Evolutionary conservation across 1,140 invertebrate genomes (phyloP), one percentile per base, ranked within the genome.

Genomic region (Bombus soroeensis): DNA sequence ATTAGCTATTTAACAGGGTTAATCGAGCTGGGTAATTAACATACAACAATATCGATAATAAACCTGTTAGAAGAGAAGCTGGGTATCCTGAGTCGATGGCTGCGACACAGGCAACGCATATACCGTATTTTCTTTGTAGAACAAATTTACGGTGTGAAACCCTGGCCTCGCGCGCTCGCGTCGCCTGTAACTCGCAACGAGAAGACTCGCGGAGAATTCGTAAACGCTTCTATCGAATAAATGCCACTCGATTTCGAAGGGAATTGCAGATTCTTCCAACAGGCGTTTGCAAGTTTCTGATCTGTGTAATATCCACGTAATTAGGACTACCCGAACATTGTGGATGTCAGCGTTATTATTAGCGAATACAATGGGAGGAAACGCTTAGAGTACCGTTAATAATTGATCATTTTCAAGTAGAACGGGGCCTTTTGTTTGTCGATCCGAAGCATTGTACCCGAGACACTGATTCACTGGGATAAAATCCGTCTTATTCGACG

Each of bases 31-130:
- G 64, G 0, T 88, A 82, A 89, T 88, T 81, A 80, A 83, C 86
- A 83, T 57, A 64, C 83, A 74, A 85, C 78, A 74, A 79, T 78
- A 80, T 83, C 57, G 79, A 53, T 87, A 79, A 87, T 89, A 64
- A 66, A 82, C 39, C 85, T 79, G 83, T 82, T 90, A 70, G n/a
- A 8, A 28, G n/a, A 59, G 53, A 83, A 79, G 84, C 87, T 79
- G 77, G 57, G 41, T 62, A 43, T 64, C 76, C 47, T 39, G 28
- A 71, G 41, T 64, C 47, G 73, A 83, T 75, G 81, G 80, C 83
- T 77, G 80, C 72, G n/a, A 43, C 34, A 41, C 41, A 34, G 70
- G n/a, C 39, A 13, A 59, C 59, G 79, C 18, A 37, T 41, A 53
- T 53, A 22, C 47, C 18, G 47, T 22, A 22, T 53, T 53, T 53